Percentiles rank a stretch among this genome's conserved stretches.
Conservation (phyloP, 2,113 vertebrate species). For the Dolichallabes microphthalmus region DNA sequence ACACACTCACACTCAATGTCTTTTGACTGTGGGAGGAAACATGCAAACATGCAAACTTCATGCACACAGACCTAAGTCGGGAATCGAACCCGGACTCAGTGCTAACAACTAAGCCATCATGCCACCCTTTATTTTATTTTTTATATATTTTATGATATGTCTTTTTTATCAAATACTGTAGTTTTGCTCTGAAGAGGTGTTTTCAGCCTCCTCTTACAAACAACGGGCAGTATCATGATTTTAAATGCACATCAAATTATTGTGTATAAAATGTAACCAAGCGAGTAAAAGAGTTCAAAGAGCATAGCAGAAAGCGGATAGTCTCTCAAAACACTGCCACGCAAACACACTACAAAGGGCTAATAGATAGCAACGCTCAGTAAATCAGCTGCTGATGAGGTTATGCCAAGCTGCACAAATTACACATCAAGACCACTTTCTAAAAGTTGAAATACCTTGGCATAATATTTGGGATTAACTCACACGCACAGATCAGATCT, state of each 20-base stretch:
- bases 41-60: too few species aligned
- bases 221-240: background rate
- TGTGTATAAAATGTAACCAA: background rate
- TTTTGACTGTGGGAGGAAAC: too few species aligned
- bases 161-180: background rate
- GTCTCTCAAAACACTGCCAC: background rate
- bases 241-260: background rate
- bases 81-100: too few species aligned
- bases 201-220: background rate
- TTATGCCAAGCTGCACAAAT: constrained; percentile 30
- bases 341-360: constrained; percentile 23
- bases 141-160: background rate
- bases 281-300: background rate
- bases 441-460: background rate
- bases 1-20: too few species aligned
- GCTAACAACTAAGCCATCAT: too few species aligned
- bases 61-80: too few species aligned
- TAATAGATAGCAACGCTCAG: constrained; percentile 25
- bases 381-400: constrained; percentile 38
- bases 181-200: background rate
- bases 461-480: too few species aligned
- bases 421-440: constrained; percentile 6
- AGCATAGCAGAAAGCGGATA: background rate
- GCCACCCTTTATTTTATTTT: too few species aligned
- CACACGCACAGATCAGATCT: background rate